phyloP scores from a whole-genome alignment of 2,888 invertebrate species.

The Xanthorhoe designata region DNA sequence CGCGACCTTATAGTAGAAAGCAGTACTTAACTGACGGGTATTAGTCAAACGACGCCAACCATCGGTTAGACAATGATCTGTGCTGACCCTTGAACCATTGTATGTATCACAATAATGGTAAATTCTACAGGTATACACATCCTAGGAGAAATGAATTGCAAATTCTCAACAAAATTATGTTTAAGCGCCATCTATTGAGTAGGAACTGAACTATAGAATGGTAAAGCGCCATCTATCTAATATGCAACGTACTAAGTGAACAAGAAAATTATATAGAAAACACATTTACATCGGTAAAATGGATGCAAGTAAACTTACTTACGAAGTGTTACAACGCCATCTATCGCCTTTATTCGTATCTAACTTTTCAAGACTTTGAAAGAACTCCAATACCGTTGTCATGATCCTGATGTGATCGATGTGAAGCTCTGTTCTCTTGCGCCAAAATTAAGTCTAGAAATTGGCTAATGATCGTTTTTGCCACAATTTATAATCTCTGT shows the following conservation, averaged over 20 bases:
- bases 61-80: conserved; percentile 22
- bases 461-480: too few relatives aligned
- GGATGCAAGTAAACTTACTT: too few relatives aligned
- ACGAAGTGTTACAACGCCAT: too few relatives aligned
- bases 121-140: not conserved
- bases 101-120: not conserved
- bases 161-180: not conserved
- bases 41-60: conserved; percentile 15
- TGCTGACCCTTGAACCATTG: conserved; percentile 6
- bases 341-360: not conserved
- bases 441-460: too few relatives aligned
- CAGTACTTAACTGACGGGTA: conserved; percentile 11
- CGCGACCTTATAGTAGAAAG: conserved; percentile 23
- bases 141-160: not conserved
- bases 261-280: not conserved
- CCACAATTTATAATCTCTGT: too few relatives aligned
- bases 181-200: not conserved
- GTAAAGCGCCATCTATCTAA: not conserved
- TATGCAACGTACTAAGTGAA: not conserved
- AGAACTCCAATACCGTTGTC: too few relatives aligned
- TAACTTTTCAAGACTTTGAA: too few relatives aligned
- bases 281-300: too few relatives aligned
- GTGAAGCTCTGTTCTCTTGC: too few relatives aligned
- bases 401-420: too few relatives aligned
- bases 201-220: not conserved